These are phyloP conservation scores for Stenotaenia linearis DNA, from an alignment of 2,888 invertebrate species.

Conservation along the genomic window DNA sequence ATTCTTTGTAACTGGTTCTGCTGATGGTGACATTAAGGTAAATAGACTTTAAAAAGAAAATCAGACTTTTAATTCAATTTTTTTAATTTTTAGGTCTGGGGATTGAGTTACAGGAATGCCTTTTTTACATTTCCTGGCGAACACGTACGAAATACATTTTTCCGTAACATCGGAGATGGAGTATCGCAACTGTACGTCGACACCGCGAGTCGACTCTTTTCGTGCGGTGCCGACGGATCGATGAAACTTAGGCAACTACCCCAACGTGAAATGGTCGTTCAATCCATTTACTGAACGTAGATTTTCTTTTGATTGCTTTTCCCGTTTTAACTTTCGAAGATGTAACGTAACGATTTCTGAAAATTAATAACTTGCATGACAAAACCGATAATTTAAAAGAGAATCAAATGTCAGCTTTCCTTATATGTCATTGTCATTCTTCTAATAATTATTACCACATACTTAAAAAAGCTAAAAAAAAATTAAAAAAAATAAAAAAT, in stretches of 20 bases:
- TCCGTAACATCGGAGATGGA: constrained; percentile 94
- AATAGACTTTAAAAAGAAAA: neutral
- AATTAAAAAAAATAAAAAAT: neutral
- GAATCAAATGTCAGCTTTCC: constrained; percentile 8
- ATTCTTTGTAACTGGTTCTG: constrained; percentile 84
- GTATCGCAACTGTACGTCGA: constrained; percentile 94
- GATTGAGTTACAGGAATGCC: constrained; percentile 76
- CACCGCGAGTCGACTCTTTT: constrained; percentile 80
- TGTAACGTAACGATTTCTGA: neutral
- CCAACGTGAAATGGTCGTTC: constrained; percentile 53
- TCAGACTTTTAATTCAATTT: neutral
- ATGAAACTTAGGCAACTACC: constrained; percentile 94
- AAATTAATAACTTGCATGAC: neutral
- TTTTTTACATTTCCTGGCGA: constrained; percentile 86
- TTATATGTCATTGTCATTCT: constrained; percentile 21
- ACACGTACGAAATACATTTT: constrained; percentile 92
- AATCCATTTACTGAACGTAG: constrained; percentile 36
- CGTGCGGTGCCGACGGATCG: constrained; percentile 97
- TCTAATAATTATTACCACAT: neutral
- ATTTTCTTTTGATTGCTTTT: neutral
- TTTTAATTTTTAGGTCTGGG: constrained; percentile 72
- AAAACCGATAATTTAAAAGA: neutral
- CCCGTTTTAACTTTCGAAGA: neutral
- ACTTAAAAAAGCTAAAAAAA: neutral
- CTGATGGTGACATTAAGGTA: constrained; percentile 56